Evolutionary conservation across 2,797 vertebrate genomes (phyloP), one percentile per base, ranked within the genome.

Genomic region (Chiloscyllium punctatum): DNA sequence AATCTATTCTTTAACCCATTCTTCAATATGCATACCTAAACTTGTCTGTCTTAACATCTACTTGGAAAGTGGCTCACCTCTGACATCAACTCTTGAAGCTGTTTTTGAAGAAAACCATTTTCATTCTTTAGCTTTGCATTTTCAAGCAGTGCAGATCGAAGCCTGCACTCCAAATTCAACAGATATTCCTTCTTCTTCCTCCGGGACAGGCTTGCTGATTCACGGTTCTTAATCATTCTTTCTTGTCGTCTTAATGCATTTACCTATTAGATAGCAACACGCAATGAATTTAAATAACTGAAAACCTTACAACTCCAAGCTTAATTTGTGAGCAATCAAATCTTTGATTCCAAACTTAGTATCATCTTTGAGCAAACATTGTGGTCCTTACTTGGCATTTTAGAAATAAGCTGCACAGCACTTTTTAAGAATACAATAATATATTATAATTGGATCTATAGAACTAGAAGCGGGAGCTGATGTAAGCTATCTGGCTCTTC

Each of bases 131-230:
- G 98, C 57, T 96, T 97, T 96, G 98, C 98, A 0, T 99, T 99
- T 97, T 99, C 99, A 33, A 97, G 96, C 53, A 99, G 96, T 0
- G 99, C 99, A 95, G 98, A 84, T 96, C 98, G 98, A 95, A 99
- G 97, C 18, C 98, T 98, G 0, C 97, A 97, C 96, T 99, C 99
- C 96, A 99, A 97, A 0, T 98, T 97, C 69, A 99, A 96, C 98
- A 99, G 97, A 96, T 99, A 99, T 95, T 99, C 99, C 92, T 99
- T 99, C 97, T 99, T 99, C 97, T 99, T 99, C 96, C 98, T 99
- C 82, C 99, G 98, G 0, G 99, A 99, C 96, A 98, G 97, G 71
- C 98, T 99, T 0, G 99, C 99, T 0, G 99, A 99, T 97, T 99
- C 99, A 0, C 99, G 98, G 97, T 99, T 99, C 98, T 99, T 99